phyloP scores from a whole-genome alignment of 2,797 vertebrate species.

The Phyllotis vaccarum region DNA sequence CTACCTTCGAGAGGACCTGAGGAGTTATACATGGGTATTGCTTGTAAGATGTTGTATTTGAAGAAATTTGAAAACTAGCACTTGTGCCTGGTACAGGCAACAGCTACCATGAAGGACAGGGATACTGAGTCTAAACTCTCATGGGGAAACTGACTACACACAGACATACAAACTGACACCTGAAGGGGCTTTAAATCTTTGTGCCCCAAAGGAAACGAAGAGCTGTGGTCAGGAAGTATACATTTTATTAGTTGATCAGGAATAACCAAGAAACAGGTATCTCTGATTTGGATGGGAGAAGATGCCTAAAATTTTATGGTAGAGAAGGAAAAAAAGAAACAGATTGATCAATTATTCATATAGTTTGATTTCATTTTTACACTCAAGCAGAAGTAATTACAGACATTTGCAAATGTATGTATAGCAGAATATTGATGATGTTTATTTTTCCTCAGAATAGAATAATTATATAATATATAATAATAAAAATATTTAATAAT shows the following conservation, averaged over 20 bases:
- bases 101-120: neutral
- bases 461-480: too few relatives aligned
- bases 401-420: neutral
- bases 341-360: neutral
- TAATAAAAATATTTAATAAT: too few relatives aligned
- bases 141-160: neutral
- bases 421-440: neutral
- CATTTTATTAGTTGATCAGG: neutral
- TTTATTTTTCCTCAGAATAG: constrained; percentile 6
- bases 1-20: neutral
- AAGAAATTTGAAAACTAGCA: neutral
- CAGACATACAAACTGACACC: neutral
- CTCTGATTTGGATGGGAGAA: constrained; percentile 55
- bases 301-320: constrained; percentile 67
- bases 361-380: constrained; percentile 10
- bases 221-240: neutral
- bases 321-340: neutral
- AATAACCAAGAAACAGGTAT: constrained; percentile 52
- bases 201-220: constrained; percentile 5
- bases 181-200: neutral
- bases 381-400: neutral
- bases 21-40: neutral
- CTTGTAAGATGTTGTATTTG: neutral
- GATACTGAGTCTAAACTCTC: neutral
- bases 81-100: neutral